Conservation (phyloP, 2,888 invertebrate genomes). For the Coronaproctus castanopsis region DNA sequence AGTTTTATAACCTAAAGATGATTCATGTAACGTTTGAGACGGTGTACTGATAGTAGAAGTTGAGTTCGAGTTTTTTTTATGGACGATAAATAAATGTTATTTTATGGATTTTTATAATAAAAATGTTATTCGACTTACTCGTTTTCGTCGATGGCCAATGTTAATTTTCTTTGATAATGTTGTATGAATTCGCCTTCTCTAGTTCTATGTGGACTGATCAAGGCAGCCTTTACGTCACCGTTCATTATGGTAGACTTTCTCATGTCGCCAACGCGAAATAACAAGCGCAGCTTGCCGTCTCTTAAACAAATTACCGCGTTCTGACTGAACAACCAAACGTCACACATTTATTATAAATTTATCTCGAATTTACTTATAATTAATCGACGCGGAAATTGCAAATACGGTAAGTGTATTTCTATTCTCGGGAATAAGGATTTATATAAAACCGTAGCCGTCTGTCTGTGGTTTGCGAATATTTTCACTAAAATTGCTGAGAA, state of each 20-base stretch:
- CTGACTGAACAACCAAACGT: slow-evolving; percentile 26
- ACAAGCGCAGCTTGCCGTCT: slow-evolving; percentile 53
- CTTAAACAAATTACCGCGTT: slow-evolving; percentile 47
- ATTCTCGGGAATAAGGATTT: background rate
- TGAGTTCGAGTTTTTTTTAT: background rate
- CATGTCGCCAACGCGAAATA: slow-evolving; percentile 63
- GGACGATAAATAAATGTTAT: background rate
- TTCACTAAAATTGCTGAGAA: too few relatives aligned
- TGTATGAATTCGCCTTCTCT: slow-evolving; percentile 51
- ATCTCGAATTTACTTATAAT: too few relatives aligned
- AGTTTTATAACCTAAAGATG: too few relatives aligned
- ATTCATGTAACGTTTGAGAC: too few relatives aligned
- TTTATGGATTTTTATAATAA: background rate
- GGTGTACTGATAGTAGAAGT: too few relatives aligned
- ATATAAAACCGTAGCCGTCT: too few relatives aligned
- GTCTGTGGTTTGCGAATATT: too few relatives aligned
- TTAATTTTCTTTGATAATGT: slow-evolving; percentile 49
- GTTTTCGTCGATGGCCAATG: slow-evolving; percentile 30
- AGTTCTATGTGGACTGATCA: slow-evolving; percentile 36
- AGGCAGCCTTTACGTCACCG: slow-evolving; percentile 51
- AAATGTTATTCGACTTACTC: slow-evolving; percentile 15
- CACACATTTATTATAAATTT: too few relatives aligned
- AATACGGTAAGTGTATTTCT: background rate
- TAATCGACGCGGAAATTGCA: background rate
- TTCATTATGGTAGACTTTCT: slow-evolving; percentile 55